Evolutionary conservation across 2,113 vertebrate species (phyloP).

Genomic region (Rhinopomastus cyanomelas): DNA sequence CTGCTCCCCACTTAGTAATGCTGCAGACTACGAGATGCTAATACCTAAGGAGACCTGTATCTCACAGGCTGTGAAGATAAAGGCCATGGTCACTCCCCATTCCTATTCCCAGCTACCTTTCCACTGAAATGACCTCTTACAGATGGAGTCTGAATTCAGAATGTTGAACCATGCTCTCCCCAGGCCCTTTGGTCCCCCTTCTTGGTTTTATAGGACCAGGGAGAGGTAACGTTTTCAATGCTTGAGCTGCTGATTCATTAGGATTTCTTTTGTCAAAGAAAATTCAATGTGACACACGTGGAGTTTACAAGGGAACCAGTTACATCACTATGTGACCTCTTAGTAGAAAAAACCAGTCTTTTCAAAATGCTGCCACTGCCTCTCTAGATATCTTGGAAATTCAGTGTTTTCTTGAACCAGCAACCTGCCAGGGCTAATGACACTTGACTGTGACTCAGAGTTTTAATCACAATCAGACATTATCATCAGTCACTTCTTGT

Average conservation of each 20-base stretch:
- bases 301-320: background rate
- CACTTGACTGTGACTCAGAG: background rate
- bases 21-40: background rate
- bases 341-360: background rate
- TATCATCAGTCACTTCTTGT: background rate
- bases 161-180: background rate
- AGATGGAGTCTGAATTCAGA: background rate
- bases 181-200: rapidly evolving
- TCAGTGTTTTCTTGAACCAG: background rate
- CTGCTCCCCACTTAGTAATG: background rate
- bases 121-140: background rate
- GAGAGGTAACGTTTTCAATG: background rate
- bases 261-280: background rate
- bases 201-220: background rate
- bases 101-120: background rate
- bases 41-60: background rate
- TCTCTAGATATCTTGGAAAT: background rate
- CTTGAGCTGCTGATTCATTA: background rate
- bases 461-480: background rate
- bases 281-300: background rate
- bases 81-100: background rate
- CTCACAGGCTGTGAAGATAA: background rate
- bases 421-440: background rate
- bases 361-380: background rate
- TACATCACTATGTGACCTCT: background rate